These are phyloP conservation scores for Cervus canadensis DNA, from an alignment of 2,113 vertebrate genomes.

Conservation along the genomic window DNA sequence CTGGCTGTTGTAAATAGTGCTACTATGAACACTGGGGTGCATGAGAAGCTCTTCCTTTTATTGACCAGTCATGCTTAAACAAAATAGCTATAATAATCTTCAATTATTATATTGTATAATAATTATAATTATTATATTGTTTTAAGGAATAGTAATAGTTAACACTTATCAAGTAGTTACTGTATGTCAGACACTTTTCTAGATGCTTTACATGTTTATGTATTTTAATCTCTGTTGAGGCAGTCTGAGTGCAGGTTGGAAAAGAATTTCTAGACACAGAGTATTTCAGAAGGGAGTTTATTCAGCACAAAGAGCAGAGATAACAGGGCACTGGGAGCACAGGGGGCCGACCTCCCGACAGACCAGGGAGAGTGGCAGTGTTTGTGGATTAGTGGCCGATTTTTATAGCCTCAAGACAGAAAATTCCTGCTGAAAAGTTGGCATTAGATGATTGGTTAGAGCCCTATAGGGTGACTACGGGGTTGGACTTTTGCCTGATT, in stretches of 20 bases:
- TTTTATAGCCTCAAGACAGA: neutral
- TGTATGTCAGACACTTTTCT: neutral
- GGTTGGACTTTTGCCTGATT: neutral
- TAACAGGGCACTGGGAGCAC: neutral
- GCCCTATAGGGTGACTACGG: neutral
- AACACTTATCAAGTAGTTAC: neutral
- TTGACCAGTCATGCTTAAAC: neutral
- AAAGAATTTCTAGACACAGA: neutral
- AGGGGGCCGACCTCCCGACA: neutral
- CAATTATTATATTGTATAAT: neutral
- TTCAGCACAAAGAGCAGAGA: neutral
- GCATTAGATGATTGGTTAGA: neutral
- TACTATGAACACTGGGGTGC: neutral
- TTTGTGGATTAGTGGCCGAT: neutral
- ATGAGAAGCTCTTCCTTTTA: neutral
- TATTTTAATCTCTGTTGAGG: neutral
- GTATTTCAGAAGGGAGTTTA: neutral
- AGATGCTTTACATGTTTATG: neutral
- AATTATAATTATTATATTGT: neutral
- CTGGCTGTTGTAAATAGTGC: neutral
- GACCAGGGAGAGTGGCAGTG: neutral
- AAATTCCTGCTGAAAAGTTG: neutral
- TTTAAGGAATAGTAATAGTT: neutral
- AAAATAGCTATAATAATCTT: neutral
- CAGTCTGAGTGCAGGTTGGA: neutral